A percentile compares a stretch with the other conserved stretches of the same genome.
Conservation (phyloP, 2,113 vertebrate genomes). For the Pipa parva region DNA sequence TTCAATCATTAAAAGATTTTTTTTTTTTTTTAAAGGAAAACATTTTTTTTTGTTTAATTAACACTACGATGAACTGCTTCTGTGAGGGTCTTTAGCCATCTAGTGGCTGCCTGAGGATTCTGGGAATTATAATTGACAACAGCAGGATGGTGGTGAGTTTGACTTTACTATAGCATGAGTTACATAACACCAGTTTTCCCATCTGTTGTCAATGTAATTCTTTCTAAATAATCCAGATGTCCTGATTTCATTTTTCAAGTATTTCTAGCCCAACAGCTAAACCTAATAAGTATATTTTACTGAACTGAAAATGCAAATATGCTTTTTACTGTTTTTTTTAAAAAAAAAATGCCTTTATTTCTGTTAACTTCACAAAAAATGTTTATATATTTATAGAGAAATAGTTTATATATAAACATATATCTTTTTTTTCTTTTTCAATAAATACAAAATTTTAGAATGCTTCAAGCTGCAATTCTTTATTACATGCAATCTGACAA, state of each 20-base stretch:
- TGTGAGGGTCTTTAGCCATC: too few relatives aligned
- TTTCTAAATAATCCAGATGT: too few relatives aligned
- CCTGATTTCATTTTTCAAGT: background rate
- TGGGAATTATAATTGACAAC: background rate
- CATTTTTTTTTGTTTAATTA: too few relatives aligned
- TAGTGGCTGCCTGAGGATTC: background rate
- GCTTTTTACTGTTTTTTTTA: slow-evolving; percentile 41
- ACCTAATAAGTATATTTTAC: slow-evolving; percentile 65
- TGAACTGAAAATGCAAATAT: slow-evolving; percentile 67
- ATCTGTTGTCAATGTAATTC: too few relatives aligned
- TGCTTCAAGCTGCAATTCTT: slow-evolving; percentile 65
- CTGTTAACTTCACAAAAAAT: slow-evolving; percentile 80
- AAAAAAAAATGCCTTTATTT: slow-evolving; percentile 82
- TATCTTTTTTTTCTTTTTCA: slow-evolving; percentile 86
- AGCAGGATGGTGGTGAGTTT: background rate
- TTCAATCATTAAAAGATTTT: background rate
- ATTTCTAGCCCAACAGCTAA: slow-evolving; percentile 50
- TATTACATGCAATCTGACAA: background rate
- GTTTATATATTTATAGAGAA: slow-evolving; percentile 96
- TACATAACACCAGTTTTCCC: too few relatives aligned
- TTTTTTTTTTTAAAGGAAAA: background rate
- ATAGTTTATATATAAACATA: slow-evolving; percentile 86
- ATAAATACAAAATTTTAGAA: slow-evolving; percentile 73
- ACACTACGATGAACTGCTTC: too few relatives aligned
- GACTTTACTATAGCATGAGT: too few relatives aligned